Evolutionary conservation across 1,140 invertebrate genomes (phyloP).

Genomic region (Prorops nasuta): DNA sequence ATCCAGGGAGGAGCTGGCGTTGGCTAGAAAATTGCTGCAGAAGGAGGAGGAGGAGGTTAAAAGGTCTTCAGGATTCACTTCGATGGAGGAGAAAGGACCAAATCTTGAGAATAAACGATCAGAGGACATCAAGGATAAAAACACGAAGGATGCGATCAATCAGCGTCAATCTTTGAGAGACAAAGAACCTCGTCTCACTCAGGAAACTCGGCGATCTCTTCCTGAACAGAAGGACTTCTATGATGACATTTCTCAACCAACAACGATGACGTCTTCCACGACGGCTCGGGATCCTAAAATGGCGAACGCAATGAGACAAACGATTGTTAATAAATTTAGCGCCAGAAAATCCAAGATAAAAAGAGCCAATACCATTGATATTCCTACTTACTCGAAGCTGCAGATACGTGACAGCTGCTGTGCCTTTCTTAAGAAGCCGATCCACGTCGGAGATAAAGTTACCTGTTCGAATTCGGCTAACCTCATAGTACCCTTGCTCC

Average conservation of each 20-base stretch:
- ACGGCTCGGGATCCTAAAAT: slow-evolving; percentile 19
- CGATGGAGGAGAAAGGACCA: slow-evolving; percentile 5
- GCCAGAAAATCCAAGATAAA: slow-evolving; percentile 77
- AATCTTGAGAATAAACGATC: slow-evolving; percentile 5
- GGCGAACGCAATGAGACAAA: slow-evolving; percentile 29
- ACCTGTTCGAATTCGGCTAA: slow-evolving; percentile 6
- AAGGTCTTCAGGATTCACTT: slow-evolving; percentile 8
- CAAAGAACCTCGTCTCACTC: slow-evolving; percentile 54
- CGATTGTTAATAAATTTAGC: slow-evolving; percentile 58
- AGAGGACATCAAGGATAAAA: slow-evolving; percentile 40
- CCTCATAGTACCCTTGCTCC: slow-evolving; percentile 64
- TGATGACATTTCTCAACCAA: background rate
- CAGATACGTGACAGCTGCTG: slow-evolving; percentile 47
- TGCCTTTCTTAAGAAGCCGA: slow-evolving; percentile 58
- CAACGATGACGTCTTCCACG: slow-evolving; percentile 25
- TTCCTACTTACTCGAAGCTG: slow-evolving; percentile 66
- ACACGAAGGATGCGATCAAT: slow-evolving; percentile 51
- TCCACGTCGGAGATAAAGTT: slow-evolving; percentile 61
- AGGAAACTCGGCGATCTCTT: slow-evolving; percentile 53
- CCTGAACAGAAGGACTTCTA: slow-evolving; percentile 42
- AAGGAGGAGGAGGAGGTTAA: background rate
- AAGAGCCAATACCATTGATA: slow-evolving; percentile 84
- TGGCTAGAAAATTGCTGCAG: slow-evolving; percentile 67
- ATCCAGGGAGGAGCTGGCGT: slow-evolving; percentile 72
- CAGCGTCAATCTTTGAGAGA: slow-evolving; percentile 47